Evolutionary conservation across 1,140 invertebrate species (phyloP).

Genomic region (Euura saliciscinereae): DNA sequence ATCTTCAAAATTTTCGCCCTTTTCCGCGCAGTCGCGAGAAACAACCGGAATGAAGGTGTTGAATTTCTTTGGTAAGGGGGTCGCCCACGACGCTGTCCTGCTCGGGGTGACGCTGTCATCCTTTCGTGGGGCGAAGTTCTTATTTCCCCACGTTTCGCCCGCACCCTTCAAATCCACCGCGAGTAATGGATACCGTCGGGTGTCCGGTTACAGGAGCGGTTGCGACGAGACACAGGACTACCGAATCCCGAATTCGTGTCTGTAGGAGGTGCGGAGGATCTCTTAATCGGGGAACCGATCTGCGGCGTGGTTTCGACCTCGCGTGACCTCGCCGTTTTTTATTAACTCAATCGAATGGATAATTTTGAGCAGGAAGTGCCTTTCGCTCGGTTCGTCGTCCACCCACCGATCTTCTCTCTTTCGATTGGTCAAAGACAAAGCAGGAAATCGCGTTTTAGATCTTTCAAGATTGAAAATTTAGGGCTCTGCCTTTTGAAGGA

Average conservation of each 20-base stretch:
- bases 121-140: no score
- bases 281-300: not conserved
- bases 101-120: not conserved
- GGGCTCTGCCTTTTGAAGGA: not conserved
- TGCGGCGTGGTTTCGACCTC: not conserved
- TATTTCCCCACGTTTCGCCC: not conserved
- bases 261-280: not conserved
- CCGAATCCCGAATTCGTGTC: constrained; percentile 3
- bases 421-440: not conserved
- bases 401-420: not conserved
- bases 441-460: not conserved
- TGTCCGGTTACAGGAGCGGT: not conserved
- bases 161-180: not conserved
- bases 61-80: not conserved
- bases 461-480: not conserved
- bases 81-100: not conserved
- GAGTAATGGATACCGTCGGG: constrained; percentile 1
- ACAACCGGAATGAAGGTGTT: not conserved
- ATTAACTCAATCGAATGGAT: no score
- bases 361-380: not conserved
- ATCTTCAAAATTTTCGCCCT: not conserved
- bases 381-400: not conserved
- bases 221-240: not conserved
- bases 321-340: not conserved
- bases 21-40: not conserved